Percentiles rank a stretch among this genome's conserved stretches.
Conservation (phyloP, 2,113 vertebrate genomes). For the Galeopterus variegatus region DNA sequence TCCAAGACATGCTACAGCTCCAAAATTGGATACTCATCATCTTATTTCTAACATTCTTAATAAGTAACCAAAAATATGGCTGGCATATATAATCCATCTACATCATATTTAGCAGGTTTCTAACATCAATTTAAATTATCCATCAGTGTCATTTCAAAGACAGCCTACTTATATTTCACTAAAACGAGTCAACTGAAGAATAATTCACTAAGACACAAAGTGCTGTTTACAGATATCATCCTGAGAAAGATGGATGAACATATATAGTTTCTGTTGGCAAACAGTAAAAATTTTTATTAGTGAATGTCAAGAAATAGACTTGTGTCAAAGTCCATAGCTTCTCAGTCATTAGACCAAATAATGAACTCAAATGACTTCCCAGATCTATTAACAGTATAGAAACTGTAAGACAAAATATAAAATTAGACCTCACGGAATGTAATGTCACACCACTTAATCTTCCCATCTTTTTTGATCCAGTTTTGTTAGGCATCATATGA, state of each 20-base stretch:
- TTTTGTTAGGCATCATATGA: not conserved
- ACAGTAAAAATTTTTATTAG: not conserved
- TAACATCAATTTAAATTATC: slow-evolving; percentile 64
- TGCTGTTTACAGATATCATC: not conserved
- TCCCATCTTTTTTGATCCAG: slow-evolving; percentile 33
- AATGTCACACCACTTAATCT: not conserved
- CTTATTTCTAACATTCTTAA: slow-evolving; percentile 76
- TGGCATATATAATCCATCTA: slow-evolving; percentile 55
- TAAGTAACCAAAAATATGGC: slow-evolving; percentile 74
- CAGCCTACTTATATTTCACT: slow-evolving; percentile 58
- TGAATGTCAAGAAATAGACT: slow-evolving; percentile 20
- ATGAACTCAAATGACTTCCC: not conserved
- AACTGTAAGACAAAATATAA: slow-evolving; percentile 21
- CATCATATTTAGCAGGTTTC: slow-evolving; percentile 72
- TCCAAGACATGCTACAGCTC: slow-evolving; percentile 55
- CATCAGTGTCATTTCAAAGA: slow-evolving; percentile 76
- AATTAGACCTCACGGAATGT: not conserved
- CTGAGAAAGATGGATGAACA: not conserved
- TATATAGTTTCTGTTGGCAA: slow-evolving; percentile 59
- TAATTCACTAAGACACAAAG: slow-evolving; percentile 63
- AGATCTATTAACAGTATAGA: not conserved
- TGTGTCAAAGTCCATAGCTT: slow-evolving; percentile 21
- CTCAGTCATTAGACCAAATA: not conserved
- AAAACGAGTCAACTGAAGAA: slow-evolving; percentile 54
- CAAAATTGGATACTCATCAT: slow-evolving; percentile 49